Base-by-base conservation (phyloP, 2,113 vertebrate species). In the Scophthalmus maximus region DNA sequence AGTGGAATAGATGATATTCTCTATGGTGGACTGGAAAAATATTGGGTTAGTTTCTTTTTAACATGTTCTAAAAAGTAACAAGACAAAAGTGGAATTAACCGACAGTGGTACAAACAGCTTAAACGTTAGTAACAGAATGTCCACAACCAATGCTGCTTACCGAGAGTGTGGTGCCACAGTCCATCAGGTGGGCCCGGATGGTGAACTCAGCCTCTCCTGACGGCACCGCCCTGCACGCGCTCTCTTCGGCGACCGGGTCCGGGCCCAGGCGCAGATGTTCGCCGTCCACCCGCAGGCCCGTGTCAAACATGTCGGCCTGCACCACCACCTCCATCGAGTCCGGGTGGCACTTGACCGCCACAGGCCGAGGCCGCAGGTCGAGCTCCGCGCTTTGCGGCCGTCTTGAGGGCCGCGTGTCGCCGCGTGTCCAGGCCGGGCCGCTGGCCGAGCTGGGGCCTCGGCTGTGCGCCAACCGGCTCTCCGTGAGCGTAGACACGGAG, bases 1-100 rank as follows among this genome's bases (percentile, higher is more conserved):
- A 66, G 87, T 93, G 5, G 87, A 88, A 55, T 94, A 93, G 18
- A 92, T 74, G 1, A 94, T 77, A 25, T 79, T 83, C 18, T 93
- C 87, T 8, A 44, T 22, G 6, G 86, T 89, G 4, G 87, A 85
- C 93, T 94, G 70, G 17, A 52, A 84, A 8, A 14, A 3, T n/a
- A 50, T 6, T 17, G 18, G 3, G 10, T 22, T 23, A 1, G 2
- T 49, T 8, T n/a, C n/a, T n/a, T 49, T 47, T 11, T 3, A 46
- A 5, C 18, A 11, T 4, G 1, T 65, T 26, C 5, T 8, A 27
- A 3, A 22, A 5, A 34, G 44, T 0, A 7, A 20, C 0, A 27
- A 22, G 22, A 10, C n/a, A n/a, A n/a, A n/a, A n/a, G n/a, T n/a
- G n/a, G n/a, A n/a, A n/a, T n/a, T n/a, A n/a, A n/a, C n/a, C n/a